Conservation (phyloP, 2,888 invertebrate genomes). For the Andrena flavipes region DNA sequence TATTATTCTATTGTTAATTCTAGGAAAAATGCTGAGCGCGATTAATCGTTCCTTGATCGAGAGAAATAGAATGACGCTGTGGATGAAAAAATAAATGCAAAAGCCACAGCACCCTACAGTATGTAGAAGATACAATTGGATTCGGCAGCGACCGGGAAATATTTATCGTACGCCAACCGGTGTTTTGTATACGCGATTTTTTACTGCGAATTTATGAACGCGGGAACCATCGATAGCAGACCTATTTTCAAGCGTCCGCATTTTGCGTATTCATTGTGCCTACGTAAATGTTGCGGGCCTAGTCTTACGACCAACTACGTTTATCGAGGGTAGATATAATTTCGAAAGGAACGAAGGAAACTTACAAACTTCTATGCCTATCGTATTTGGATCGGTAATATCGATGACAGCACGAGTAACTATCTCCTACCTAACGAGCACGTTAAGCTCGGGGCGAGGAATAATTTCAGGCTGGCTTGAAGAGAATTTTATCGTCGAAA, state of each 20-base stretch:
- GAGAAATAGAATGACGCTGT: conserved; percentile 1
- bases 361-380: not conserved
- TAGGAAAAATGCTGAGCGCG: not conserved
- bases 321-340: not conserved
- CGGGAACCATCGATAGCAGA: conserved; percentile 61
- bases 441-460: not conserved
- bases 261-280: conserved; percentile 28
- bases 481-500: not conserved
- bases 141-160: conserved; percentile 55
- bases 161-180: conserved; percentile 64
- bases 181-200: conserved; percentile 61
- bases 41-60: not conserved
- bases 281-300: not conserved
- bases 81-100: conserved; percentile 51
- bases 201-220: conserved; percentile 57
- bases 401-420: too few relatives aligned
- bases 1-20: too few relatives aligned
- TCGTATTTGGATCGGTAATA: not conserved
- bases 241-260: conserved; percentile 62
- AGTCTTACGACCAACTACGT: conserved; percentile 4
- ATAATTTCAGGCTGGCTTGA: not conserved
- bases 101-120: conserved; percentile 2
- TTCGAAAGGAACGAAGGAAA: not conserved
- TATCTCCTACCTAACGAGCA: too few relatives aligned
- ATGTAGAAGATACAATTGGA: conserved; percentile 52